Conservation (phyloP, 64 coral and sea anemone species). For the Pocillopora damicornis region DNA sequence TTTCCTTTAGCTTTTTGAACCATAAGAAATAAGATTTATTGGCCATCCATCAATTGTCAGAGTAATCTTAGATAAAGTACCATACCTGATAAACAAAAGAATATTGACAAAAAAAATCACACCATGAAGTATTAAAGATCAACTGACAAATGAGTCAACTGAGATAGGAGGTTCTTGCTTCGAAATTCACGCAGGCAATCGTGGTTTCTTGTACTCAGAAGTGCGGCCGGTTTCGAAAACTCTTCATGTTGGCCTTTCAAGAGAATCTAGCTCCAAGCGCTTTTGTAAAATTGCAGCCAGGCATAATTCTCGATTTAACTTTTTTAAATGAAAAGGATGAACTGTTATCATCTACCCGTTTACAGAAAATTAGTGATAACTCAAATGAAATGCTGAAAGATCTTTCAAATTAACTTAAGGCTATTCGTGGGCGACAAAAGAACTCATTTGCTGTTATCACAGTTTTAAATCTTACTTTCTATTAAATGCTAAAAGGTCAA, state of each 20-base stretch:
- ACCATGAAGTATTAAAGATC: neutral
- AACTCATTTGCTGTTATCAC: neutral
- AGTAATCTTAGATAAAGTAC: neutral
- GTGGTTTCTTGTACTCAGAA: too few species aligned
- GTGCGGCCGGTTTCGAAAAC: too few species aligned
- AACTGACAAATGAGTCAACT: too few species aligned
- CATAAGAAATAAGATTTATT: too few species aligned
- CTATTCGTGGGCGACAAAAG: neutral
- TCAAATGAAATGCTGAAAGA: neutral
- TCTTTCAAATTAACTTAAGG: slow-evolving; percentile 3
- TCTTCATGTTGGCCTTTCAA: neutral
- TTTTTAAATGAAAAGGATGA: neutral
- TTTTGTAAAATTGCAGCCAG: neutral
- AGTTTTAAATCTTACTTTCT: neutral
- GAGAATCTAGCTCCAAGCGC: neutral
- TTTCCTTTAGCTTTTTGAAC: too few species aligned
- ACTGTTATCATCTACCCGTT: neutral
- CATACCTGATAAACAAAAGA: neutral
- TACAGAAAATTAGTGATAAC: neutral
- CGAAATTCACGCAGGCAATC: too few species aligned
- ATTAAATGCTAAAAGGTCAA: slow-evolving; percentile 21
- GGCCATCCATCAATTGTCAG: neutral
- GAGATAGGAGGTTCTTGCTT: too few species aligned
- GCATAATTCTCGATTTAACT: neutral
- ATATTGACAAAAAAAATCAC: neutral